Evolutionary conservation across 2,888 invertebrate species (phyloP).

Genomic region (Drosophila mercatorum): DNA sequence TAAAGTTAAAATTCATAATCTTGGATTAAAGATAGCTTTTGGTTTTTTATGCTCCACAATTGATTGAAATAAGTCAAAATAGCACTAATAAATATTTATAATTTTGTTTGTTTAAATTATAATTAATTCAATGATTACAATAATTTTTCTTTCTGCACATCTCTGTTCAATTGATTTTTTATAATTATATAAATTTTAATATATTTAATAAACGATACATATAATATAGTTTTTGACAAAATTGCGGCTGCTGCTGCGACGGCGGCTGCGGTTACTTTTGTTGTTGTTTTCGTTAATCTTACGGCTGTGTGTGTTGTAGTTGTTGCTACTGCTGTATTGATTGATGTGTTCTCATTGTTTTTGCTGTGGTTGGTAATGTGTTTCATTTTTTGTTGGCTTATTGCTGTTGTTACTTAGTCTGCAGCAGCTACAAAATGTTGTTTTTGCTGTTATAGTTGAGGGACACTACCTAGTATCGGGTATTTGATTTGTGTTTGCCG

Average conservation of each 20-base stretch:
- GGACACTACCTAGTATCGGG: slow-evolving; percentile 85
- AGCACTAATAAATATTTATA: slow-evolving; percentile 36
- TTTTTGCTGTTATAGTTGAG: slow-evolving; percentile 49
- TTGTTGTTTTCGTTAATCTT: slow-evolving; percentile 51
- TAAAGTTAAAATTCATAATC: background rate
- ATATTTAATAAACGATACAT: slow-evolving; percentile 84
- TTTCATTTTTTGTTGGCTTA: slow-evolving; percentile 56
- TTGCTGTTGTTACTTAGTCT: slow-evolving; percentile 42
- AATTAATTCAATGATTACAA: slow-evolving; percentile 84
- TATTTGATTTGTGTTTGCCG: slow-evolving; percentile 84
- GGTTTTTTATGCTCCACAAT: slow-evolving; percentile 3
- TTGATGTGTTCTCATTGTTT: slow-evolving; percentile 45
- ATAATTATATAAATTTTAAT: slow-evolving; percentile 85
- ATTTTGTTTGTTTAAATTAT: slow-evolving; percentile 76
- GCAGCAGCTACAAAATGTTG: slow-evolving; percentile 39
- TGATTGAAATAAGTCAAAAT: slow-evolving; percentile 18
- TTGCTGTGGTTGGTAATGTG: slow-evolving; percentile 45
- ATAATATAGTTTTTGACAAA: slow-evolving; percentile 81
- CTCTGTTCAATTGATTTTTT: slow-evolving; percentile 70
- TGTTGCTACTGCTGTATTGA: slow-evolving; percentile 48
- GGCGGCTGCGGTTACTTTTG: slow-evolving; percentile 58
- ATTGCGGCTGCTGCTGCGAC: slow-evolving; percentile 65
- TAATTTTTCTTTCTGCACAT: slow-evolving; percentile 80
- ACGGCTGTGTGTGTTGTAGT: slow-evolving; percentile 60
- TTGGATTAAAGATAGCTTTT: background rate